Evolutionary conservation across 1,140 invertebrate genomes (phyloP).

Genomic region (Bombus superbus): DNA sequence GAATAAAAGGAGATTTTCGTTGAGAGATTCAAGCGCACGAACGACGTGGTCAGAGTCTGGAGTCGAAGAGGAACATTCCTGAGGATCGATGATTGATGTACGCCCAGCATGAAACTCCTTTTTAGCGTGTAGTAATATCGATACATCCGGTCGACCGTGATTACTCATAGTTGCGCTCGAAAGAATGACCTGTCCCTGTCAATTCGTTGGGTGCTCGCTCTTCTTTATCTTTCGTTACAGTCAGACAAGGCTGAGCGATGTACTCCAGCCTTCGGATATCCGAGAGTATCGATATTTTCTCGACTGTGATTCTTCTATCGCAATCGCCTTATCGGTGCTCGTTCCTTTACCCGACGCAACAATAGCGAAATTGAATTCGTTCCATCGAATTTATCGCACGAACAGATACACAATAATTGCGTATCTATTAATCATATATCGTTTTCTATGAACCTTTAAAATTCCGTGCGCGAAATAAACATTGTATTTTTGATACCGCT

Average conservation of each 20-base stretch:
- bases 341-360: neutral
- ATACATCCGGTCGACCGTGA: conserved; percentile 20
- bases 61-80: neutral
- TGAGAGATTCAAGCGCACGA: neutral
- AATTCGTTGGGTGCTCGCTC: conserved; percentile 22
- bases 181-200: conserved; percentile 45
- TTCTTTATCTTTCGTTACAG: conserved; percentile 37
- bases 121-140: conserved; percentile 36
- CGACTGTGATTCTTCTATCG: neutral
- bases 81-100: conserved; percentile 35
- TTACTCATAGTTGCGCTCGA: conserved; percentile 33
- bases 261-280: conserved; percentile 11
- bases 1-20: neutral
- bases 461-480: neutral
- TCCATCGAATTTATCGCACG: neutral
- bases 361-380: neutral
- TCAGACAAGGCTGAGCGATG: conserved; percentile 21
- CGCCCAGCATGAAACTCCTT: conserved; percentile 19
- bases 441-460: neutral
- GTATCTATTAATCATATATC: neutral
- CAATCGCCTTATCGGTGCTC: neutral
- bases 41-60: neutral
- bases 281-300: conserved; percentile 25
- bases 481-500: no score
- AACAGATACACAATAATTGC: neutral